Conservation (phyloP, 2,888 invertebrate genomes). For the Pseudeuparius sepicola region DNA sequence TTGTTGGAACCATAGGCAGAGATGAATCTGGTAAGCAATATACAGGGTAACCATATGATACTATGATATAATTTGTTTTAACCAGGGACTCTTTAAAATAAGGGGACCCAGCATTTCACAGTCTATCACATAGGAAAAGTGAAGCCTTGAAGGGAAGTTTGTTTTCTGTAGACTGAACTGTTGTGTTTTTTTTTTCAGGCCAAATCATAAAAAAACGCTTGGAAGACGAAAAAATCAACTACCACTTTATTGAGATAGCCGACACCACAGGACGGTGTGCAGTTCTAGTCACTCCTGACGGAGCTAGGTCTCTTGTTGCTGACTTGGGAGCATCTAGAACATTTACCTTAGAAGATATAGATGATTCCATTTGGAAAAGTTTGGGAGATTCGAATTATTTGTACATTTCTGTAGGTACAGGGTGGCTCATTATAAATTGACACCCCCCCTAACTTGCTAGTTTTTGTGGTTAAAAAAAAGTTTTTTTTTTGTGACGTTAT, state of each 20-base stretch:
- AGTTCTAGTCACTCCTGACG: conserved; percentile 12
- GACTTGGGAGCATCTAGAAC: conserved; percentile 3
- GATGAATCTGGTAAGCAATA: conserved; percentile 10
- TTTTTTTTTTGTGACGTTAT: too few species aligned
- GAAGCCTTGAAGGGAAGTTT: too few species aligned
- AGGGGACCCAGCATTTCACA: too few species aligned
- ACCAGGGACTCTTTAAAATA: too few species aligned
- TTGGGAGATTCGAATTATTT: conserved; percentile 3
- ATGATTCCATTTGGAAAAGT: conserved; percentile 5
- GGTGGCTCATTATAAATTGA: too few species aligned
- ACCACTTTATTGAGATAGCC: conserved; percentile 8
- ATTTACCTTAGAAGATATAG: conserved; percentile 4
- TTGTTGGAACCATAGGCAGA: conserved; percentile 12
- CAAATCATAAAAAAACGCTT: conserved; percentile 9
- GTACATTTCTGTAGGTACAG: conserved; percentile 14
- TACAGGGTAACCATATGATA: too few species aligned
- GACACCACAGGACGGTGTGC: conserved; percentile 13
- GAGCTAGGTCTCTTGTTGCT: conserved; percentile 9
- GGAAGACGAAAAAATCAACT: conserved; percentile 9
- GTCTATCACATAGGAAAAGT: too few species aligned
- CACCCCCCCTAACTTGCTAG: too few species aligned
- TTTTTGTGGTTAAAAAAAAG: too few species aligned
- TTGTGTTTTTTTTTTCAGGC: too few species aligned
- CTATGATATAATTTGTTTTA: too few species aligned
- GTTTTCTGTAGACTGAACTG: too few species aligned